A percentile compares a stretch with the other conserved stretches of the same genome.
phyloP scores from a whole-genome alignment of 2,888 invertebrate species.

The Callimorpha dominula region DNA sequence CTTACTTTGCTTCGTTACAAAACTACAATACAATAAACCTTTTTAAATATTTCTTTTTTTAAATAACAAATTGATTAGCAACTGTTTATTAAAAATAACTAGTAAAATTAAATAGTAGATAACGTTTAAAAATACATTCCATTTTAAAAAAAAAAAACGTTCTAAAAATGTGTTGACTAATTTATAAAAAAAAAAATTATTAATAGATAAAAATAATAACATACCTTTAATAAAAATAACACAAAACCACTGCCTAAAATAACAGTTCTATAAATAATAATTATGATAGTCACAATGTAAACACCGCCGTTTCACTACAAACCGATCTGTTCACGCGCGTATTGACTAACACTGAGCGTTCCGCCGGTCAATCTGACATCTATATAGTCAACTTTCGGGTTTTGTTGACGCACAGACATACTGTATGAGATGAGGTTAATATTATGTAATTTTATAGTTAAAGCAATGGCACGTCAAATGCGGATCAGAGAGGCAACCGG shows the following conservation, averaged over 20 bases:
- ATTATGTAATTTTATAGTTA: not conserved
- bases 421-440: slow-evolving; percentile 10
- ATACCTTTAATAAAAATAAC: slow-evolving; percentile 8
- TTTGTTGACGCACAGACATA: slow-evolving; percentile 29
- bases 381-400: slow-evolving; percentile 46
- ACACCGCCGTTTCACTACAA: slow-evolving; percentile 9
- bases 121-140: not conserved
- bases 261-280: slow-evolving; percentile 10
- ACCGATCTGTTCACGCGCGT: slow-evolving; percentile 32
- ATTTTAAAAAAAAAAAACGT: not conserved
- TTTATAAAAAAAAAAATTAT: too few species aligned
- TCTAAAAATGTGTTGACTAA: not conserved
- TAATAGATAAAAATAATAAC: not conserved
- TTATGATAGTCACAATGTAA: slow-evolving; percentile 9
- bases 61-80: too few species aligned
- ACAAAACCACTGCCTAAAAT: slow-evolving; percentile 16
- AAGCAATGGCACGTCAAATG: too few species aligned
- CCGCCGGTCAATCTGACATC: slow-evolving; percentile 26
- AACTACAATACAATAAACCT: too few species aligned
- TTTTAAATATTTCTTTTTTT: too few species aligned
- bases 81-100: not conserved
- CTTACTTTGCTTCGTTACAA: too few species aligned
- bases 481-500: too few species aligned
- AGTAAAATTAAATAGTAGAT: too few species aligned
- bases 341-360: slow-evolving; percentile 35